phyloP scores from a whole-genome alignment of 2,888 invertebrate species.

The Gastrophysa polygoni region DNA sequence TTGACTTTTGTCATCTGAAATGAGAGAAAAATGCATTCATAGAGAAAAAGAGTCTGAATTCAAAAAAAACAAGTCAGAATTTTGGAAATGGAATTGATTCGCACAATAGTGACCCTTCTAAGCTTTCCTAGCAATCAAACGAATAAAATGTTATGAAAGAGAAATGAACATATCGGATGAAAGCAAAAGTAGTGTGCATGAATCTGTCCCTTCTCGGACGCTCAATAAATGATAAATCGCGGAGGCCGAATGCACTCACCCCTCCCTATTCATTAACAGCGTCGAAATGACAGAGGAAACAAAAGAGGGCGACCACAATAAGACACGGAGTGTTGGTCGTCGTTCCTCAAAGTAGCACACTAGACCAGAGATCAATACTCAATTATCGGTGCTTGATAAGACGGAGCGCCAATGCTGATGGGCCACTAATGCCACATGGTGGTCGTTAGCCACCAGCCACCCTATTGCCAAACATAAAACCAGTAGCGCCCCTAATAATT shows the following conservation, averaged over 20 bases:
- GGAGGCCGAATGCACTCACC: slow-evolving; percentile 23
- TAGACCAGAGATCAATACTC: slow-evolving; percentile 59
- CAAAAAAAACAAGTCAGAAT: too few relatives aligned
- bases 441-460: slow-evolving; percentile 52
- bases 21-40: too few relatives aligned
- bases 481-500: background rate
- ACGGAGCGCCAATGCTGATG: slow-evolving; percentile 54
- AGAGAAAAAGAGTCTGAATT: too few relatives aligned
- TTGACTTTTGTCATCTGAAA: too few relatives aligned
- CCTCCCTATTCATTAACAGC: slow-evolving; percentile 33
- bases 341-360: slow-evolving; percentile 45
- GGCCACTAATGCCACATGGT: slow-evolving; percentile 56
- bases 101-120: too few relatives aligned
- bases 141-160: too few relatives aligned
- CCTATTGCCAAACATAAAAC: background rate
- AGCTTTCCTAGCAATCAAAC: too few relatives aligned
- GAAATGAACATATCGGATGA: too few relatives aligned
- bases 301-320: slow-evolving; percentile 42
- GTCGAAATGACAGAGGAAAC: slow-evolving; percentile 37
- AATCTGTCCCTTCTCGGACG: too few relatives aligned
- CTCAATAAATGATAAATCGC: slow-evolving; percentile 24
- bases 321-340: slow-evolving; percentile 36
- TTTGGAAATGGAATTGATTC: too few relatives aligned
- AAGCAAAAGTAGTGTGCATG: too few relatives aligned
- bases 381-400: slow-evolving; percentile 59